Base-by-base conservation (phyloP, 2,888 invertebrate species). In the Ectemnius continuus region DNA sequence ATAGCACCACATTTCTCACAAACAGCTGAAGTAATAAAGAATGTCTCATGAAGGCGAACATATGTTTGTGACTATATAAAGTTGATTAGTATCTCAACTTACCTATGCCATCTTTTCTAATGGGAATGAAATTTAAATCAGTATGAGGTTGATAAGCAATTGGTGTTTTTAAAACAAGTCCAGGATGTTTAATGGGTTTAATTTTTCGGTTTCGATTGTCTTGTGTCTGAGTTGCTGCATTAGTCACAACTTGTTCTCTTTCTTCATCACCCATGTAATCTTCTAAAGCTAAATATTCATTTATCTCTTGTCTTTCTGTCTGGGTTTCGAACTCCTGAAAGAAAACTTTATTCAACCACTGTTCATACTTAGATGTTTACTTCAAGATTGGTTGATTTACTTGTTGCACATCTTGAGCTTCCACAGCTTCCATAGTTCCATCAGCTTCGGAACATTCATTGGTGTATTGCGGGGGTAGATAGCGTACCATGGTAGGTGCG, bases 71-170 rank as follows among this genome's bases (percentile, higher is more conserved):
- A 77, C 69, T 75, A 69, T 36, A 75, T n/a, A 20, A 36, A 36
- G 2, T 36, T 36, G 36, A 0, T 36, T 36, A 36, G 36, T 61
- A 71, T 63, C 67, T 67, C 77, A 70, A 70, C 94, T 94, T 92
- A 97, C 97, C 97, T 92, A 97, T 97, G 91, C 96, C 97, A 91
- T 97, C 96, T 91, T 95, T 96, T 91, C 95, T 94, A 88, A 97
- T 95, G 67, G 97, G 97, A 91, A 97, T 95, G 87, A 97, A 96
- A 79, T 96, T 95, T 75, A 96, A 94, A 92, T 97, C 96, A 69
- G 95, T 95, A 89, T 95, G 94, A 86, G 95, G 94, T 88, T 95
- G 94, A 91, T 95, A 95, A 63, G 95, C 95, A 80, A 95, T 95
- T 73, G 95, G 95, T 78, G 95, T 95, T 91, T 95, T 95, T 80